Base-by-base conservation (phyloP, 2,888 invertebrate genomes). In the Ormyrus nitidulus region DNA sequence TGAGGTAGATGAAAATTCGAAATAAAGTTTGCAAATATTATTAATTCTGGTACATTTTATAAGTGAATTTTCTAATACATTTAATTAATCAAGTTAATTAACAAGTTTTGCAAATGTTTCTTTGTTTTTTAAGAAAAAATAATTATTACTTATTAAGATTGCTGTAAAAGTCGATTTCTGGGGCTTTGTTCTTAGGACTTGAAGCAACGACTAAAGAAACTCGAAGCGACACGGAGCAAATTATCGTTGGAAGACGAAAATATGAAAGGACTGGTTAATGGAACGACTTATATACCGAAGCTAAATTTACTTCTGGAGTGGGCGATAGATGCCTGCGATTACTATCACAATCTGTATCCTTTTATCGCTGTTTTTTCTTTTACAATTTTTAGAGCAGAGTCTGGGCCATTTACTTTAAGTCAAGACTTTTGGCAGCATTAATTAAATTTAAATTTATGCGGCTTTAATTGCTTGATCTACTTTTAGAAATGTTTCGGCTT, bases 251-350 rank as follows among this genome's bases (percentile, higher is more conserved):
- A 75, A 3, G 86, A 88, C 48, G 81, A 84, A 51, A 78, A 73
- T 44, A 85, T 87, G 83, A 80, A 80, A 13, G 85, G 86, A 75
- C 71, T 89, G 48, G 65, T 87, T 2, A 83, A 86, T 6, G 89
- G 89, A 19, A 88, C 88, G 5, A 68, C 87, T 4, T 72, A 77
- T 13, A 85, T 85, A 73, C 89, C 89, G 5, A 82, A 78, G 59
- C 83, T 89, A 19, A 81, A 87, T 84, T 79, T 84, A 48, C 85
- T 90, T 4, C 77, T 89, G 49, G 84, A 87, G 81, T 89, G 87
- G 86, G 85, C 89, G 4, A 79, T 86, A 1, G 85, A 86, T 5
- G 82, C 85, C 5, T 84, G 80, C 8, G 77, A 85, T 7, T 85
- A 86, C 66, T 88, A 87, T 77, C 74, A 81, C 13, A 81, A 87